Base-by-base conservation (phyloP, 2,888 invertebrate genomes). In the Platynereis dumerilii region DNA sequence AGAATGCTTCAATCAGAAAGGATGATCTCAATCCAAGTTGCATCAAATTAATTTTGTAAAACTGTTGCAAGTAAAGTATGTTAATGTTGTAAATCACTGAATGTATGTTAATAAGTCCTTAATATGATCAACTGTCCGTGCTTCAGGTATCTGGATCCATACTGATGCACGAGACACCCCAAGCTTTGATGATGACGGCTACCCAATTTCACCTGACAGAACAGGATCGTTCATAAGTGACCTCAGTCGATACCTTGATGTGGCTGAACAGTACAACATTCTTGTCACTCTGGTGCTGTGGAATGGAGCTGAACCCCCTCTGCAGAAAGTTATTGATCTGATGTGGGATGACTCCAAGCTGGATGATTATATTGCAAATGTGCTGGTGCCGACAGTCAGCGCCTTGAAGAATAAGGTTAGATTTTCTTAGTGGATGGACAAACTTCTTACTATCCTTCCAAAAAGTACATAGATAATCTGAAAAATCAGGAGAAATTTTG, bases 91-190 rank as follows among this genome's bases (percentile, higher is more conserved):
- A n/a, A n/a, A n/a, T n/a, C n/a, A n/a, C n/a, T n/a, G n/a, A n/a
- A n/a, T n/a, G n/a, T n/a, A n/a, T n/a, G n/a, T n/a, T n/a, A n/a
- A n/a, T n/a, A n/a, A n/a, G n/a, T n/a, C n/a, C n/a, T n/a, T n/a
- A n/a, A n/a, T 7, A 34, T 34, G 34, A 34, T 34, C 34, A 34
- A 12, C 34, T 34, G 34, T 7, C 12, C 7, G 12, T 34, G 34
- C 34, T 34, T 12, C n/a, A 77, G 77, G 77, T 29, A 65, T 76
- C 1, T 78, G 77, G 77, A 57, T 78, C 44, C 77, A 78, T 59
- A 72, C 75, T 34, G 75, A 76, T 27, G 77, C 73, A 1, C 69
- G 72, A 24, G 70, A 69, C 10, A 69, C 75, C 0, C 77, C 77
- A 1, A 62, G 73, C 12, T 78, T 75, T 55, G 72, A 74, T 57